Conservation (phyloP, 2,797 vertebrate species). For the Pseudotriccus pelzelni region DNA sequence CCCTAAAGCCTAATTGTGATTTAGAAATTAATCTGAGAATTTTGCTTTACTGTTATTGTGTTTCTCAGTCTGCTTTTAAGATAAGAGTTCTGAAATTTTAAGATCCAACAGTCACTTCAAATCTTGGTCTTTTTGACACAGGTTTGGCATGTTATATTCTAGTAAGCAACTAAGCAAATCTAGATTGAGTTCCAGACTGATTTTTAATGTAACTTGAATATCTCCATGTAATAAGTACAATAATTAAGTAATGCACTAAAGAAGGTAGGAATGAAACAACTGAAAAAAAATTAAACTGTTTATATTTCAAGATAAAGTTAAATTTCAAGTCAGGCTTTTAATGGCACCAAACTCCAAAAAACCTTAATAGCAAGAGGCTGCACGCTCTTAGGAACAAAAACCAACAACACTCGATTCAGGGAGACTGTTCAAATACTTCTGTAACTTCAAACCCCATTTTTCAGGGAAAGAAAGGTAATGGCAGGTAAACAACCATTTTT, state of each 20-base stretch:
- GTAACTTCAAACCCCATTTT: not conserved
- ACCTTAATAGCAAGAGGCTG: not conserved
- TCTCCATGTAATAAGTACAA: not conserved
- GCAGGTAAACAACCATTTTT: not conserved
- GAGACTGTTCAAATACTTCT: not conserved
- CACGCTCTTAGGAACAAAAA: not conserved
- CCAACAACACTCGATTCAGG: not conserved
- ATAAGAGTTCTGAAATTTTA: not conserved
- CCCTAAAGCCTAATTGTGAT: not conserved
- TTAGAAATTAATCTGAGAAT: not conserved
- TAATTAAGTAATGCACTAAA: not conserved
- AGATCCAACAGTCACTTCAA: not conserved
- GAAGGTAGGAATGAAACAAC: not conserved
- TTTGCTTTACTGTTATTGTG: not conserved
- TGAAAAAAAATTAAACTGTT: not conserved
- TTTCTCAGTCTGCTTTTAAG: not conserved
- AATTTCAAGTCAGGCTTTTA: not conserved
- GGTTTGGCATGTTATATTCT: not conserved
- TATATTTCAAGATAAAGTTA: not conserved
- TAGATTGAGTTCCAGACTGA: not conserved
- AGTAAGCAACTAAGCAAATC: not conserved
- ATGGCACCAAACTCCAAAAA: not conserved
- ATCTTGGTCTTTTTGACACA: not conserved
- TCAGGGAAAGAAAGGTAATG: not conserved
- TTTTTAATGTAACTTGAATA: not conserved